Base-by-base conservation (phyloP, 2,797 vertebrate species). In the Syngnathus acus region DNA sequence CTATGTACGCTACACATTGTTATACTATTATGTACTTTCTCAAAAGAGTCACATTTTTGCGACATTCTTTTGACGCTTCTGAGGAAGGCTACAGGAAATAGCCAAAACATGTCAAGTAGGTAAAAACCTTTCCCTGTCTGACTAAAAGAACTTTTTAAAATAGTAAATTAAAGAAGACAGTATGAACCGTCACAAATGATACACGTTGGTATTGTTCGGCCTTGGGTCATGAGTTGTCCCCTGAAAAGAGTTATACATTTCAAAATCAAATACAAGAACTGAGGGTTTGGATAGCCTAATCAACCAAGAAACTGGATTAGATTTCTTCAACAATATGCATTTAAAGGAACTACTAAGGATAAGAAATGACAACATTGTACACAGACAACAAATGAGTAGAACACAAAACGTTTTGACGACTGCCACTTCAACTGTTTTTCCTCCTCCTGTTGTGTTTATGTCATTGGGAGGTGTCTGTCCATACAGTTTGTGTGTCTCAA, bases 401-500 rank as follows among this genome's bases (percentile, higher is more conserved):
- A 4, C 43, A 7, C 54, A 37, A 17, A 62, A 23, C 6, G 26
- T 61, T n/a, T 42, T 42, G 39, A 61, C 9, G 23, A 45, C 13
- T 45, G 21, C 21, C 60, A 47, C 42, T 62, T 58, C 32, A 38
- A 38, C 55, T 9, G 55, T 38, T 8, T 45, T 72, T 75, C 55
- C 43, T 75, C 55, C 40, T 55, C 55, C 32, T 62, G 13, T 62
- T 58, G 17, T 37, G 26, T 62, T 48, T 55, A 39, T 66, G 75
- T 83, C 79, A 79, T 70, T 72, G 70, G 1, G 50, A 82, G 70
- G 76, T 72, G 78, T 76, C 77, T 74, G 51, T 72, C 71, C 69
- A 42, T 75, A 75, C 76, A 53, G 62, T 40, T 5, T 39, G 51
- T 16, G 23, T 64, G 39, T 54, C 48, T 47, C 50, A 9, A 53